Base-by-base conservation (phyloP, 2,113 vertebrate genomes). In the Rhea pennata region DNA sequence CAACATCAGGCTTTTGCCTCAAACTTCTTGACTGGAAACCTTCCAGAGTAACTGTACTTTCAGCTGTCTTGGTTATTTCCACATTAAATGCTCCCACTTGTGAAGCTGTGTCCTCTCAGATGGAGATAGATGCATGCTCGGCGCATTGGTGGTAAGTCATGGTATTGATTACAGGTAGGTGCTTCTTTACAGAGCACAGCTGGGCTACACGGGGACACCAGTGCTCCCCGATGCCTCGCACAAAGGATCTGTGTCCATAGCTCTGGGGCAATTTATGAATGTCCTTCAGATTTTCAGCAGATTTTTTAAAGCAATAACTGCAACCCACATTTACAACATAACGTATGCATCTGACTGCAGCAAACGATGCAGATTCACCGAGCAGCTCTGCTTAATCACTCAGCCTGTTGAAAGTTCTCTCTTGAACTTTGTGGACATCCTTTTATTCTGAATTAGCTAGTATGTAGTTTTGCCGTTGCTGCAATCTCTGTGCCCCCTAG, bases 61-160 rank as follows among this genome's bases (percentile, higher is more conserved):
- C 71, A 86, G 83, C 95, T 65, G 62, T 27, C 80, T 7, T 76
- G 76, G 67, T 80, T 92, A 10, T 80, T 82, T 39, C 80, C 73
- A 21, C 5, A 9, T 15, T 22, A 77, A 85, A 31, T 9, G n/a
- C 71, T 83, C 78, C 90, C 61, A 2, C 48, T 94, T 1, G 27
- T 66, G 29, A 5, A 46, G 85, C 31, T 5, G 42, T 3, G 50
- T 66, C 86, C 92, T 65, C 88, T 61, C 3, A 0, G 53, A 36
- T 22, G 85, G 78, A 94, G 78, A 65, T 0, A 1, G 14, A 39
- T 1, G 71, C 12, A 5, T 0, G 39, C 16, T 29, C n/a, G 0
- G 23, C 8, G 2, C 46, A 0, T 48, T 24, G 17, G 46, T 58
- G 86, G 54, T 46, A 89, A 33, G 62, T 83, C 88, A 15, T 5